Conservation (phyloP, 2,113 vertebrate genomes). For the Platanista minor region DNA sequence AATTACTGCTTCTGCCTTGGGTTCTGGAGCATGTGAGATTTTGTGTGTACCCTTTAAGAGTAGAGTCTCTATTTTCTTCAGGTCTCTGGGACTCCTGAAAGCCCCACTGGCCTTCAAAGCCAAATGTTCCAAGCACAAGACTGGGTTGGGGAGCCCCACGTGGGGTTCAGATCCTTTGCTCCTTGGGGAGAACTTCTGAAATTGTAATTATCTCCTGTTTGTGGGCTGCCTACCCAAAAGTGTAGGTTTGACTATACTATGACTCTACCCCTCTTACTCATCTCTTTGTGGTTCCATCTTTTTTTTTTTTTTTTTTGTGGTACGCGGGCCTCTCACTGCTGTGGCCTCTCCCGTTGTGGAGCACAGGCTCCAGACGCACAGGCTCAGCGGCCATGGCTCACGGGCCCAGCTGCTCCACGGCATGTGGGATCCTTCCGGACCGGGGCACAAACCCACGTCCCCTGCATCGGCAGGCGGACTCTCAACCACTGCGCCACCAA, state of each 20-base stretch:
- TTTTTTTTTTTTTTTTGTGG: too few relatives aligned
- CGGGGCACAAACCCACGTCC: too few relatives aligned
- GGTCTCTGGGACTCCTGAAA: neutral
- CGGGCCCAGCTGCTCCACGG: too few relatives aligned
- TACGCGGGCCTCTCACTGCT: too few relatives aligned
- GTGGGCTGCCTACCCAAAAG: neutral
- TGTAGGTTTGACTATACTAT: neutral
- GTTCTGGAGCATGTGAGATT: neutral
- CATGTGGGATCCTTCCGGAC: too few relatives aligned
- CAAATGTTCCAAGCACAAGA: neutral
- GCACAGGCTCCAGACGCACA: too few relatives aligned
- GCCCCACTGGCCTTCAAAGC: neutral
- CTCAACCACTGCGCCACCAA: too few relatives aligned
- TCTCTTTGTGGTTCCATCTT: neutral
- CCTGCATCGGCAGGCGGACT: too few relatives aligned
- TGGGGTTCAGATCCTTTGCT: neutral
- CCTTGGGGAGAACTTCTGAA: neutral
- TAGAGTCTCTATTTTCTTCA: neutral
- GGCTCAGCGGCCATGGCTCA: too few relatives aligned
- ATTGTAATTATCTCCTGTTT: neutral
- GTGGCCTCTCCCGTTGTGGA: too few relatives aligned
- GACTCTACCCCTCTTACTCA: neutral
- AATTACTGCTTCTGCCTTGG: neutral
- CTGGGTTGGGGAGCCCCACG: fast-evolving
- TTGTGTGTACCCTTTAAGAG: neutral